Base-by-base conservation (phyloP, 2,797 vertebrate genomes). In the Spheniscus humboldti region DNA sequence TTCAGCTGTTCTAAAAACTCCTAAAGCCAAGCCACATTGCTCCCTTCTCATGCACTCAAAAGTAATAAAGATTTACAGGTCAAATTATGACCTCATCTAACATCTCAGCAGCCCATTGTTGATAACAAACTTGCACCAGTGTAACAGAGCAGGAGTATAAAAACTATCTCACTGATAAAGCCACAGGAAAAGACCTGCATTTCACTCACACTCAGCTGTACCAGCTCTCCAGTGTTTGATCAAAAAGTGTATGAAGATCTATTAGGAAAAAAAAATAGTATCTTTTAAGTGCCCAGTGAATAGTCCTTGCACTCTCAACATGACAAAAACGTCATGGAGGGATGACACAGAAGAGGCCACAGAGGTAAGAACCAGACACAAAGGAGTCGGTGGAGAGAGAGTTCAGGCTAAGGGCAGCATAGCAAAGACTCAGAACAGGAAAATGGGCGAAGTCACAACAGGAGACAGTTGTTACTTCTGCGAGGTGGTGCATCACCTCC, bases 401-500 rank as follows among this genome's bases (percentile, higher is more conserved):
- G 55, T 3, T 52, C 23, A 64, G 55, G 57, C 50, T 62, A 37
- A 88, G 25, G 11, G 23, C 72, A 92, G 68, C 56, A 23, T 0
- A 12, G 39, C 23, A 66, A 78, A 27, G 7, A n/a, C 22, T 37
- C 11, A 2, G 55, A 77, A 68, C 18, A 73, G 18, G 28, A 57
- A 45, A 53, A 57, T 1, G 12, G 13, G 11, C 19, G 10, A 81
- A 45, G 39, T 10, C 28, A 18, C 13, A 37, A 4, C 11, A 37
- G 41, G 7, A 82, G 18, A 37, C 23, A 82, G 31, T 4, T 47
- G n/a, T 9, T 71, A 7, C n/a, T 67, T 43, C 35, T 50, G 30
- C 6, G 1, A 50, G 43, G 9, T 11, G 4, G 3, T 39, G 5
- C 7, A 30, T 39, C 27, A 31, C 7, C 20, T 24, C 6, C 6